Conservation (phyloP, 2,113 vertebrate species). For the Phycodurus eques region DNA sequence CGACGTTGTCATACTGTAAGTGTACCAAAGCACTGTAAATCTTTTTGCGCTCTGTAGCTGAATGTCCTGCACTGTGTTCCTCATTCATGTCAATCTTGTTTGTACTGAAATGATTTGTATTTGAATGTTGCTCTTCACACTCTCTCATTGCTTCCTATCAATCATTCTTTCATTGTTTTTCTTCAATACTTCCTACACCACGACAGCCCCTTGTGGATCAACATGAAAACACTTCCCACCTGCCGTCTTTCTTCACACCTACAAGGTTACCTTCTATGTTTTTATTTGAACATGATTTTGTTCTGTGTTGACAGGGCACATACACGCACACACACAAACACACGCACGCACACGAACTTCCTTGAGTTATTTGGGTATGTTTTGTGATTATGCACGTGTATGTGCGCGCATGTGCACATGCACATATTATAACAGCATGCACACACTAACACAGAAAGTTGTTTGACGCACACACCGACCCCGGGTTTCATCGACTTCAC, state of each 20-base stretch:
- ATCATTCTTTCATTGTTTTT: conserved; percentile 31
- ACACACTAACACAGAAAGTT: conserved; percentile 4
- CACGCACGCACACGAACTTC: background rate
- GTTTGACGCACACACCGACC: conserved; percentile 1
- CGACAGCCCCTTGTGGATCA: conserved; percentile 24
- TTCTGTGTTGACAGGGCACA: background rate
- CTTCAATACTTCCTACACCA: conserved; percentile 15
- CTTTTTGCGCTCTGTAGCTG: conserved; percentile 1
- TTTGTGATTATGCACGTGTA: background rate
- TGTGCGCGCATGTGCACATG: background rate
- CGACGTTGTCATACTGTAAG: background rate
- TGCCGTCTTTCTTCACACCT: conserved; percentile 12
- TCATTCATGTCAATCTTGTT: background rate
- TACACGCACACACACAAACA: background rate
- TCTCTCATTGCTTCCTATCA: conserved; percentile 13
- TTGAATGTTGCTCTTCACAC: background rate
- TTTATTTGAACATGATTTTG: background rate
- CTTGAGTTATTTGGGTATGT: background rate
- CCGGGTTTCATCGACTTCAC: conserved; percentile 18
- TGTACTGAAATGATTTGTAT: conserved; percentile 10
- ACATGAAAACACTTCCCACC: conserved; percentile 32
- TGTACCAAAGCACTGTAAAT: background rate
- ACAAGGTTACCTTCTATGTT: conserved; percentile 8
- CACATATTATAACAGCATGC: background rate
- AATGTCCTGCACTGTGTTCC: conserved; percentile 11